Evolutionary conservation across 2,888 invertebrate genomes (phyloP), one percentile per base, ranked within the genome.

Genomic region (Ephialtes manifestator): DNA sequence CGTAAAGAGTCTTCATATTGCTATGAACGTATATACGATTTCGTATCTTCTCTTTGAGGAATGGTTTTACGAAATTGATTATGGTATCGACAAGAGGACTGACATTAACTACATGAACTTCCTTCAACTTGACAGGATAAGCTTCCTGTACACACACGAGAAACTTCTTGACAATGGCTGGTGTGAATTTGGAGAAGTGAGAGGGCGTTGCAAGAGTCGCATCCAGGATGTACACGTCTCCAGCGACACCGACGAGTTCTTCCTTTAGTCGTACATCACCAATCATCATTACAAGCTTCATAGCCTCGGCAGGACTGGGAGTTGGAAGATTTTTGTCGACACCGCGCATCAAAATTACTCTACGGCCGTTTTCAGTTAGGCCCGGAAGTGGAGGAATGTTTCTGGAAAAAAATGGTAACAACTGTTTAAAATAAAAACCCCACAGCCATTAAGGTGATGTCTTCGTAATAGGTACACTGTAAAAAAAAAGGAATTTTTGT

Each of bases 41-140:
- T 91, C 96, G 96, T 90, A 98, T 97, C 95, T 98, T 98, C 93
- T 98, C 98, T 94, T 97, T 97, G 87, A 98, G 95, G 94, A 98
- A 97, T 0, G 98, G 98, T 93, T 97, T 97, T 28, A 97, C 97
- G 93, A 98, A 97, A 92, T 96, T 97, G 89, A 97, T 96, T 87
- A 98, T 97, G 85, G 97, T 97, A 92, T 98, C 97, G 46, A 98
- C 97, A 51, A 98, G 94, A 0, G 98, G 97, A 1, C 97, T 97
- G 4, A 97, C 96, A 92, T 98, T 98, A 91, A 98, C 96, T 0
- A 98, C 97, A 92, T 98, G 98, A 39, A 98, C 97, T 94, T 97
- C 97, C 94, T 98, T 98, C 90, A 98, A 95, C 93, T 97, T 98
- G 0, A 98, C 98, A 5, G 98, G 98, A 93, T 98, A 98, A 4